phyloP scores from a whole-genome alignment of 2,797 vertebrate species.

The Rhinichthys osculus region DNA sequence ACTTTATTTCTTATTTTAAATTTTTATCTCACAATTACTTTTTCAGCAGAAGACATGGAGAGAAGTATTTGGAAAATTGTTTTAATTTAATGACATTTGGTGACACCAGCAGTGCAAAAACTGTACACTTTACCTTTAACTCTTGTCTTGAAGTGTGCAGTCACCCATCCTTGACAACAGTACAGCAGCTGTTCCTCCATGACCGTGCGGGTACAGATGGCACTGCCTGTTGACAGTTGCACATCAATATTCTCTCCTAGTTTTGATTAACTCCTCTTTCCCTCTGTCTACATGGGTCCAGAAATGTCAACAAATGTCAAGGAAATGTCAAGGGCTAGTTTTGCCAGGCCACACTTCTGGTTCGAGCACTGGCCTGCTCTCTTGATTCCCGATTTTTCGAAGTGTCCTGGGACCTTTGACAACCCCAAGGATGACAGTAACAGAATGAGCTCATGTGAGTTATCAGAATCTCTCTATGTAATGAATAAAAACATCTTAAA shows the following conservation, averaged over 20 bases:
- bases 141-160: not conserved
- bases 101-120: not conserved
- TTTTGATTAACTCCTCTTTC: conserved; percentile 69
- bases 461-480: not conserved
- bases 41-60: not conserved
- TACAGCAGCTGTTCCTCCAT: conserved; percentile 39
- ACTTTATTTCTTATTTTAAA: not conserved
- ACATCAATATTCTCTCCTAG: conserved; percentile 62
- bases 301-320: conserved; percentile 83
- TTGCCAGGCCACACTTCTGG: conserved; percentile 50
- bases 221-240: conserved; percentile 74
- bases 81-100: not conserved
- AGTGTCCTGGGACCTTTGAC: conserved; percentile 25
- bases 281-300: conserved; percentile 69
- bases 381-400: conserved; percentile 4
- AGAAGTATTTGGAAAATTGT: not conserved
- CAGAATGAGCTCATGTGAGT: conserved; percentile 16
- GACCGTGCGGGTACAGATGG: conserved; percentile 72
- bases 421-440: not conserved
- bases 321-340: conserved; percentile 79
- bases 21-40: too few relatives aligned
- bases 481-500: not conserved
- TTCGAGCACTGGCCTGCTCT: conserved; percentile 31
- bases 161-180: conserved; percentile 25
- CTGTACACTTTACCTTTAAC: not conserved